Evolutionary conservation across 2,888 invertebrate species (phyloP).

Genomic region (Uloborus plumipes): DNA sequence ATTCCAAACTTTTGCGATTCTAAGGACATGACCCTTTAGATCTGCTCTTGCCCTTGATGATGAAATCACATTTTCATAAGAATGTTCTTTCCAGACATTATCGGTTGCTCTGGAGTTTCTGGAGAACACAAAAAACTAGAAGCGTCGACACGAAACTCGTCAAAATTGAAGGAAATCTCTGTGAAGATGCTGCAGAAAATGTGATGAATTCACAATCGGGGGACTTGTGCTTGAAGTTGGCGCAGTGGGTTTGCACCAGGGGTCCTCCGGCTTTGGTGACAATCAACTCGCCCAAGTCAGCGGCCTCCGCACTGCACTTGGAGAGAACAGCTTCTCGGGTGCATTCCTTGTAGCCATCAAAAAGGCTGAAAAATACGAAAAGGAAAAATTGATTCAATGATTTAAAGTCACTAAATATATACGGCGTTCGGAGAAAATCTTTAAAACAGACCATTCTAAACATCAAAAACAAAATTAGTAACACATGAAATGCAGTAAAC

Average conservation of each 20-base stretch:
- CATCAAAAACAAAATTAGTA: too few relatives aligned
- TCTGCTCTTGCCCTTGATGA: too few relatives aligned
- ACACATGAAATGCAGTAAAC: too few relatives aligned
- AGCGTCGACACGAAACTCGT: not conserved
- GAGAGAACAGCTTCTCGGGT: slow-evolving; percentile 36
- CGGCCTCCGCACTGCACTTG: slow-evolving; percentile 47
- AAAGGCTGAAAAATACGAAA: slow-evolving; percentile 36
- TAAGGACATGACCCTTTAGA: too few relatives aligned
- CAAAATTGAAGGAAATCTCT: not conserved
- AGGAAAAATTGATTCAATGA: not conserved
- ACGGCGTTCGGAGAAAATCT: too few relatives aligned
- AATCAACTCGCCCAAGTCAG: slow-evolving; percentile 49
- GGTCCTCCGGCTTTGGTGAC: slow-evolving; percentile 58
- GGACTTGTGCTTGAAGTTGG: slow-evolving; percentile 46
- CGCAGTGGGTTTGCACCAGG: slow-evolving; percentile 52
- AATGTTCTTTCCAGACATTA: too few relatives aligned
- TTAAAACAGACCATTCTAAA: too few relatives aligned
- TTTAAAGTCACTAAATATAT: too few relatives aligned
- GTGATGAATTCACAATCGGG: slow-evolving; percentile 68
- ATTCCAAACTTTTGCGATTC: too few relatives aligned
- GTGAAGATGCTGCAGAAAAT: not conserved
- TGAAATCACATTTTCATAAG: too few relatives aligned
- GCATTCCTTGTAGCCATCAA: slow-evolving; percentile 59
- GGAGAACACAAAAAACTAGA: not conserved
- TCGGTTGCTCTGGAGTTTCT: too few relatives aligned